These are phyloP conservation scores for Microtus montanus DNA, from an alignment of 2,113 vertebrate genomes.

Conservation along the genomic window DNA sequence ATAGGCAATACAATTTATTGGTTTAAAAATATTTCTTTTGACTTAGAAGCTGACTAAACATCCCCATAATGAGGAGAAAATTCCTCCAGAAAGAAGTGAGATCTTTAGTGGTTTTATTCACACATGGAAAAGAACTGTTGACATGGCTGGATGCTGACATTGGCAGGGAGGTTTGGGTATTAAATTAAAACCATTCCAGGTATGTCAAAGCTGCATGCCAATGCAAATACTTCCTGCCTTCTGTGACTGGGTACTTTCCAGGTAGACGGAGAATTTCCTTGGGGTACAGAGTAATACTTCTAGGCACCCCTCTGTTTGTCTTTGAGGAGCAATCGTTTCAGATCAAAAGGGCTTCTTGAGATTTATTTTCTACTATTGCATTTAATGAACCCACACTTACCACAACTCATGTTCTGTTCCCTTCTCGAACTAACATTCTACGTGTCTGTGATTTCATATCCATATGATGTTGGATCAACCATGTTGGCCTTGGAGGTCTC, in stretches of 20 bases:
- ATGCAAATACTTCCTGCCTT: not conserved
- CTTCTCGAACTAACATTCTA: not conserved
- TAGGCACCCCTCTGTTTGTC: not conserved
- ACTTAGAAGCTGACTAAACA: not conserved
- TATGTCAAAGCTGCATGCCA: not conserved
- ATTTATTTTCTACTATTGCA: not conserved
- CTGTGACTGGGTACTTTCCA: not conserved
- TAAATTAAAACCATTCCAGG: constrained; percentile 7
- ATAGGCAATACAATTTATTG: not conserved
- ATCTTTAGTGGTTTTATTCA: constrained; percentile 47
- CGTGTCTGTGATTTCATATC: not conserved
- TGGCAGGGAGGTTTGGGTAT: constrained; percentile 21
- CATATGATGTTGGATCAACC: not conserved
- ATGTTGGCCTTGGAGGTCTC: not conserved
- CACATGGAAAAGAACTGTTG: constrained; percentile 60
- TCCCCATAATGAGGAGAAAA: constrained; percentile 16
- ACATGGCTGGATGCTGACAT: constrained; percentile 43
- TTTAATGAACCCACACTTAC: not conserved
- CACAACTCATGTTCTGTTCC: not conserved
- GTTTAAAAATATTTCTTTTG: not conserved
- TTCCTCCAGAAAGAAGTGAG: constrained; percentile 25
- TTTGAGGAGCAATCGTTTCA: not conserved
- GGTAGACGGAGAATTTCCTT: not conserved
- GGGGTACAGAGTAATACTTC: not conserved
- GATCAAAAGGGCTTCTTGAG: not conserved